Conservation (phyloP, 1,140 invertebrate species). For the Globodera ellingtonae region DNA sequence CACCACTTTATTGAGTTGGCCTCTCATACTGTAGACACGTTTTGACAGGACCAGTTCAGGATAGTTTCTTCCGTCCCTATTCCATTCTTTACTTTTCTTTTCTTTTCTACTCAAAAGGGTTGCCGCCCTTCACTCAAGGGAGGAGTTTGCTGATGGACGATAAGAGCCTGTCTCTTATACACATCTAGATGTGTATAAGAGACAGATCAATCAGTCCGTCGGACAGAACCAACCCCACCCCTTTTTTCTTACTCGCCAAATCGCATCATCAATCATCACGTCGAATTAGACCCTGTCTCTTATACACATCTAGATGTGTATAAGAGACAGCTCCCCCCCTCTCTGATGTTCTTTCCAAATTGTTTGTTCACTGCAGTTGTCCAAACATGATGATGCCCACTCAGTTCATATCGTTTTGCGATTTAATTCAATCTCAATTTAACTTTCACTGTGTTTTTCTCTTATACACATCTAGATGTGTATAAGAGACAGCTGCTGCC, state of each 20-base stretch:
- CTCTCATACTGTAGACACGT: too few species aligned
- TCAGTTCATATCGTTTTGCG: background rate
- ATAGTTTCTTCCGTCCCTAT: background rate
- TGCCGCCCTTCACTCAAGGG: background rate
- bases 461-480: too few species aligned
- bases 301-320: too few species aligned
- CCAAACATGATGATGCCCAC: background rate
- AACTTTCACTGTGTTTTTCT: background rate
- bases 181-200: too few species aligned
- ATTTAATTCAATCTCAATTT: conserved; percentile 4
- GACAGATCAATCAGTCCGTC: background rate
- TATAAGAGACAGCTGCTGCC: too few species aligned
- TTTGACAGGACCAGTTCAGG: too few species aligned
- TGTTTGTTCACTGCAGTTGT: background rate
- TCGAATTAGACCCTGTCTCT: conserved; percentile 2
- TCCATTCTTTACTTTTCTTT: background rate
- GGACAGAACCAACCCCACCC: background rate
- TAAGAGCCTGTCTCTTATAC: too few species aligned
- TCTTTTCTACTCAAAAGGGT: background rate
- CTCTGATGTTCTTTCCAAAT: background rate
- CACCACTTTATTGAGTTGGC: too few species aligned
- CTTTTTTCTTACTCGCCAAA: background rate
- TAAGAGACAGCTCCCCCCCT: too few species aligned
- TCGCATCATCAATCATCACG: background rate
- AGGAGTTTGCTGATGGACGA: background rate